phyloP scores from a whole-genome alignment of 2,888 invertebrate genomes.

The Prenolepis imparis region DNA sequence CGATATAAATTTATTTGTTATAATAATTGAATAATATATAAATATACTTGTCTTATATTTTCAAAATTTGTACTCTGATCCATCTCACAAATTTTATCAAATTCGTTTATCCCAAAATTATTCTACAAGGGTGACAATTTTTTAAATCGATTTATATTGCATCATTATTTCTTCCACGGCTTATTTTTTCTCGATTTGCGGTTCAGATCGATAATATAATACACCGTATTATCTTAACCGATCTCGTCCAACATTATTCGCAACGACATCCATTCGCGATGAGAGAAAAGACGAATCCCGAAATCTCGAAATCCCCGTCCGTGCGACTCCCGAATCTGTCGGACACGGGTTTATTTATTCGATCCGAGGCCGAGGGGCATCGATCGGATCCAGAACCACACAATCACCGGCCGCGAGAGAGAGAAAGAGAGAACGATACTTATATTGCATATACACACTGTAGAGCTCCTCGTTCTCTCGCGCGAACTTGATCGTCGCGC shows the following conservation, averaged over 20 bases:
- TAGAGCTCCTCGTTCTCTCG: slow-evolving; percentile 49
- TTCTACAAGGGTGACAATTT: not conserved
- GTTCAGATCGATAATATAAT: not conserved
- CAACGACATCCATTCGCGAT: not conserved
- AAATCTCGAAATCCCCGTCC: slow-evolving; percentile 44
- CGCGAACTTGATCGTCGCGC: slow-evolving; percentile 48
- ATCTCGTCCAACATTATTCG: slow-evolving; percentile 17
- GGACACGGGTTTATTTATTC: slow-evolving; percentile 47
- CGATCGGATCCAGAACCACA: slow-evolving; percentile 38
- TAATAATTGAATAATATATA: too few relatives aligned
- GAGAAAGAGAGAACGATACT: slow-evolving; percentile 37
- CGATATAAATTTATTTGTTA: too few relatives aligned
- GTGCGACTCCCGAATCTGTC: slow-evolving; percentile 10
- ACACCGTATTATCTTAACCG: slow-evolving; percentile 20
- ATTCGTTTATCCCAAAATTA: not conserved
- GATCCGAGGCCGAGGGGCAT: slow-evolving; percentile 71
- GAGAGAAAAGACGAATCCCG: slow-evolving; percentile 35
- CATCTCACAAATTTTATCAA: not conserved
- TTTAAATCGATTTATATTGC: not conserved
- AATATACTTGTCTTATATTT: not conserved
- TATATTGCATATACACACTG: slow-evolving; percentile 7
- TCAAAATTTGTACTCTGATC: not conserved
- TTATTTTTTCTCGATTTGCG: too few relatives aligned
- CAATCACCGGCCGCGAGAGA: slow-evolving; percentile 4
- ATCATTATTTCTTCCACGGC: not conserved